phyloP scores from a whole-genome alignment of 2,113 vertebrate genomes.

The Cnemophilus loriae region DNA sequence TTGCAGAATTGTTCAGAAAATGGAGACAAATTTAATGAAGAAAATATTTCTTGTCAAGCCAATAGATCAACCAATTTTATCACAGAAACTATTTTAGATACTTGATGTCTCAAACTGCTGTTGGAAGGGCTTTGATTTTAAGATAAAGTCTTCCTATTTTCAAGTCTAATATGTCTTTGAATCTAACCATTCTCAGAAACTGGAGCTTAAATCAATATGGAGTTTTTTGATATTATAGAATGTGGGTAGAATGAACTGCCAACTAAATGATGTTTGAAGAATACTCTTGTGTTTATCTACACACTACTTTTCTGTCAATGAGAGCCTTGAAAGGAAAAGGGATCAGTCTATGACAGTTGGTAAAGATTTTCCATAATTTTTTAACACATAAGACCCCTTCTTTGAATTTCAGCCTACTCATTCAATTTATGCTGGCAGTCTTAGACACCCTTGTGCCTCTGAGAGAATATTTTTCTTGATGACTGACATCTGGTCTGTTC shows the following conservation, averaged over 20 bases:
- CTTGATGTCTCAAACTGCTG: not conserved
- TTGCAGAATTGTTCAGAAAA: not conserved
- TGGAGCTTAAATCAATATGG: not conserved
- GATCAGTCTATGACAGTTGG: not conserved
- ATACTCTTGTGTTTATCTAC: not conserved
- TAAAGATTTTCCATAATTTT: constrained; percentile 33
- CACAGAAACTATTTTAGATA: not conserved
- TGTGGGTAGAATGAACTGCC: not conserved
- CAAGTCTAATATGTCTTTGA: not conserved
- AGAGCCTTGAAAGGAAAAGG: not conserved
- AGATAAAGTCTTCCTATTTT: not conserved
- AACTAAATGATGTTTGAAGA: constrained; percentile 17
- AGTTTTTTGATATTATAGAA: not conserved
- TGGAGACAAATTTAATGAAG: not conserved
- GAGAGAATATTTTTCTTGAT: not conserved
- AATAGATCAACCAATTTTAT: not conserved
- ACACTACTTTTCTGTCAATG: not conserved
- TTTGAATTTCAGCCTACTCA: not conserved
- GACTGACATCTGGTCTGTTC: not conserved
- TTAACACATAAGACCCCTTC: not conserved
- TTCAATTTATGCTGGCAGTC: not conserved
- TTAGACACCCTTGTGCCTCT: not conserved
- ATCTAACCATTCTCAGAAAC: not conserved
- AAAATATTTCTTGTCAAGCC: not conserved
- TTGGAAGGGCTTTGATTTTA: not conserved